These are phyloP conservation scores for Zootermopsis nevadensis DNA, from an alignment of 2,888 invertebrate species.

Conservation along the genomic window DNA sequence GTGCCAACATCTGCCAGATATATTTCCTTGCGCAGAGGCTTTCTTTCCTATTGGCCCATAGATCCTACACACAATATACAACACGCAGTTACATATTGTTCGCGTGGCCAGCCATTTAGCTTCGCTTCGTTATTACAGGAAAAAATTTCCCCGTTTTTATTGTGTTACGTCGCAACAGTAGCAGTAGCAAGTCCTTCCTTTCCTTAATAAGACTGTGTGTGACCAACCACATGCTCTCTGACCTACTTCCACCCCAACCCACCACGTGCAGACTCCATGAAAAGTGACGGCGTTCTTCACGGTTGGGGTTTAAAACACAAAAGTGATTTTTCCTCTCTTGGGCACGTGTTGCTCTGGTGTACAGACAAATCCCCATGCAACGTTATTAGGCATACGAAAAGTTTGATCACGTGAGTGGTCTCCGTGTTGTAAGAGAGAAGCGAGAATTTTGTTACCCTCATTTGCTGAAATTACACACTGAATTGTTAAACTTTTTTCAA, in stretches of 20 bases:
- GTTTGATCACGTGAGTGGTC: neutral
- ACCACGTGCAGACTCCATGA: constrained; percentile 13
- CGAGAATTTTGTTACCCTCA: neutral
- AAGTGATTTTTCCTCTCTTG: constrained; percentile 12
- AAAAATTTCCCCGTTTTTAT: neutral
- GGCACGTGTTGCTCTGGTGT: constrained; percentile 2
- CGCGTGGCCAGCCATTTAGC: constrained; percentile 22
- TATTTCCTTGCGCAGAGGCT: neutral
- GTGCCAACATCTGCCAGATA: neutral
- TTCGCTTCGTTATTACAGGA: too few species aligned
- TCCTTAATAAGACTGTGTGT: constrained; percentile 31
- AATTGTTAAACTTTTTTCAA: neutral
- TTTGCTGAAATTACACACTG: neutral
- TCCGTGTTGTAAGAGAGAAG: neutral
- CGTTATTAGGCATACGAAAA: neutral
- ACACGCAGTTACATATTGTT: neutral
- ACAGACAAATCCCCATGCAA: neutral
- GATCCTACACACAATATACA: too few species aligned
- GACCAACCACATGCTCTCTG: constrained; percentile 32
- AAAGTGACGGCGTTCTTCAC: neutral
- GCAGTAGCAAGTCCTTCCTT: neutral
- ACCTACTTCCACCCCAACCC: neutral
- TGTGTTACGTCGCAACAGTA: constrained; percentile 8
- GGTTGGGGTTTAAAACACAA: neutral
- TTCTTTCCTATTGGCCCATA: neutral